Conservation (phyloP, 2,797 vertebrate genomes). For the Phoxinus dragarum region DNA sequence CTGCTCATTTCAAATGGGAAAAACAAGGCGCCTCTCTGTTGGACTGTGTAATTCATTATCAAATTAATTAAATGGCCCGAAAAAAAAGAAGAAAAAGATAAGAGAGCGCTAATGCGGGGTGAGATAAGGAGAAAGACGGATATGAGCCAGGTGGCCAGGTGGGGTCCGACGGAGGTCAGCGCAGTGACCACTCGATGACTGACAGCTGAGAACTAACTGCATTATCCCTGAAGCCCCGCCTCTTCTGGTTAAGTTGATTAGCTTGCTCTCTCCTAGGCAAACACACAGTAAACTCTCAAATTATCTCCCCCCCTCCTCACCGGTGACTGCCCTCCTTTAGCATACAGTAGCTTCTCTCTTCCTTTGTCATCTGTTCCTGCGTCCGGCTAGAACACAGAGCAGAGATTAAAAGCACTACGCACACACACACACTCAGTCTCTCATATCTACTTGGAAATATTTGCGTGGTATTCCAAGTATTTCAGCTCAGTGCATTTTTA, state of each 20-base stretch:
- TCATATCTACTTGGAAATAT: slow-evolving; percentile 6
- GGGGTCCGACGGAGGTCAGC: slow-evolving; percentile 28
- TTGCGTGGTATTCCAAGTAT: slow-evolving; percentile 16
- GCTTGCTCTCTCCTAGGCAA: slow-evolving; percentile 49
- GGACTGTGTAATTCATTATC: neutral
- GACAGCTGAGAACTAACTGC: slow-evolving; percentile 50
- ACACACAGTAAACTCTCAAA: slow-evolving; percentile 42
- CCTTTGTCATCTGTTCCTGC: slow-evolving; percentile 62
- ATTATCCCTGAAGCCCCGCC: slow-evolving; percentile 65
- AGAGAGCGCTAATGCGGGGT: neutral
- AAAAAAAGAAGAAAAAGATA: neutral
- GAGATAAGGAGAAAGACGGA: neutral
- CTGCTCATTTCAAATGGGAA: slow-evolving; percentile 16
- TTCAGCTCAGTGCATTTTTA: slow-evolving; percentile 26
- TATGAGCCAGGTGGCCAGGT: neutral
- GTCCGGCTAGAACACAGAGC: slow-evolving; percentile 61
- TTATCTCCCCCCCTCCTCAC: slow-evolving; percentile 42
- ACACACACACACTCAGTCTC: slow-evolving; percentile 8
- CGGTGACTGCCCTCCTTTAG: slow-evolving; percentile 58
- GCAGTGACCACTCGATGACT: slow-evolving; percentile 38
- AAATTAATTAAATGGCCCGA: slow-evolving; percentile 7
- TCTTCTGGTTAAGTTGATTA: slow-evolving; percentile 62
- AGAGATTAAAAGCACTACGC: slow-evolving; percentile 49
- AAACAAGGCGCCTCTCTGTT: neutral
- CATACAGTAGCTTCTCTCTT: slow-evolving; percentile 69